Conservation (phyloP, 2,888 invertebrate species). For the Melolontha melolontha region DNA sequence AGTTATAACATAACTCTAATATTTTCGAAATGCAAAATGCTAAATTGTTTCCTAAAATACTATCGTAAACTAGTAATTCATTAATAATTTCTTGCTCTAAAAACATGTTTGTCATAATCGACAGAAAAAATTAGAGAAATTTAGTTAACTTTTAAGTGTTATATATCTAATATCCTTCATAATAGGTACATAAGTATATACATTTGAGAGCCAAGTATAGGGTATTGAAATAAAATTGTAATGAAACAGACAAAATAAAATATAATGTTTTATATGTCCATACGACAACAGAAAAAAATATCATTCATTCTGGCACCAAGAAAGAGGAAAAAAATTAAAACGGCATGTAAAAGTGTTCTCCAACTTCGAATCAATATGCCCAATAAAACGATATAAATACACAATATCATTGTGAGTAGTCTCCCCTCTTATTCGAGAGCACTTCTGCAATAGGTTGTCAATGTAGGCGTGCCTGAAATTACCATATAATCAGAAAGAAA, state of each 20-base stretch:
- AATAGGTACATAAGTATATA: too few species aligned
- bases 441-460: slow-evolving; percentile 58
- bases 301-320: slow-evolving; percentile 11
- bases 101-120: too few species aligned
- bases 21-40: too few species aligned
- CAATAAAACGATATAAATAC: slow-evolving; percentile 66
- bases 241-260: slow-evolving; percentile 13
- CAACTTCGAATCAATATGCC: slow-evolving; percentile 62
- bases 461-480: slow-evolving; percentile 53
- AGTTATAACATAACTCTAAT: too few species aligned
- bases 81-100: too few species aligned
- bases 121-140: too few species aligned
- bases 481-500: slow-evolving; percentile 46
- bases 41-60: too few species aligned
- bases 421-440: slow-evolving; percentile 57
- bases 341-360: slow-evolving; percentile 55
- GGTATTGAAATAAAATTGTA: too few species aligned
- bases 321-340: slow-evolving; percentile 50
- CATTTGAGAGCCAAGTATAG: too few species aligned
- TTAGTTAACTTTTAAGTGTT: too few species aligned
- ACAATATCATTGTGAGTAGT: slow-evolving; percentile 63
- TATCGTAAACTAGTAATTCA: too few species aligned
- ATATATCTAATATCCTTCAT: too few species aligned
- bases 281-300: slow-evolving; percentile 34
- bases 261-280: slow-evolving; percentile 24